These are phyloP conservation scores for Orthosia gothica DNA, from an alignment of 2,888 invertebrate species.

Conservation along the genomic window DNA sequence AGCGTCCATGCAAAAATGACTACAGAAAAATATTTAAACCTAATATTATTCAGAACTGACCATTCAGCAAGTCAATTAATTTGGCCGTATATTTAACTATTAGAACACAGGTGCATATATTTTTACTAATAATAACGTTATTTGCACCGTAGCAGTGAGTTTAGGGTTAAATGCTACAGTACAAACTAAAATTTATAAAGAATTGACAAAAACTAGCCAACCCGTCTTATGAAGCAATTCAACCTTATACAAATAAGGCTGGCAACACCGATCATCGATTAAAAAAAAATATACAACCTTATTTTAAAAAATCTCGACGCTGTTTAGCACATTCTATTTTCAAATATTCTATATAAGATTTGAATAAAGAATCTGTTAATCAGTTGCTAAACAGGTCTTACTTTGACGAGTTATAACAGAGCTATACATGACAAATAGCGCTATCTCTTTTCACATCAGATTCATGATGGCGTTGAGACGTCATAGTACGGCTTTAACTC, in stretches of 20 bases:
- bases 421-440: too few relatives aligned
- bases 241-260: slow-evolving; percentile 53
- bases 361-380: too few relatives aligned
- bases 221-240: slow-evolving; percentile 68
- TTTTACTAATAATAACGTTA: slow-evolving; percentile 59
- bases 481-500: too few relatives aligned
- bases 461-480: too few relatives aligned
- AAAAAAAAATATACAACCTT: slow-evolving; percentile 25
- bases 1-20: slow-evolving; percentile 65
- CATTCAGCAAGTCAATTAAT: slow-evolving; percentile 71
- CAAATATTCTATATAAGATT: too few relatives aligned
- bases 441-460: too few relatives aligned
- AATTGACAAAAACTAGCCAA: slow-evolving; percentile 81
- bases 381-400: too few relatives aligned
- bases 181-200: slow-evolving; percentile 76
- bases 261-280: slow-evolving; percentile 39
- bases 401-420: too few relatives aligned
- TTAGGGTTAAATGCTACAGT: slow-evolving; percentile 69
- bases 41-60: slow-evolving; percentile 72
- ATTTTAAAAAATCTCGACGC: too few relatives aligned
- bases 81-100: slow-evolving; percentile 78
- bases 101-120: slow-evolving; percentile 75
- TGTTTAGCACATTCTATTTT: too few relatives aligned
- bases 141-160: slow-evolving; percentile 66
- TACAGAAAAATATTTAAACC: slow-evolving; percentile 57